Percentiles rank a stretch among this genome's conserved stretches.
Evolutionary conservation across 2,888 invertebrate species (phyloP).

Genomic region (Spisula subtruncata): DNA sequence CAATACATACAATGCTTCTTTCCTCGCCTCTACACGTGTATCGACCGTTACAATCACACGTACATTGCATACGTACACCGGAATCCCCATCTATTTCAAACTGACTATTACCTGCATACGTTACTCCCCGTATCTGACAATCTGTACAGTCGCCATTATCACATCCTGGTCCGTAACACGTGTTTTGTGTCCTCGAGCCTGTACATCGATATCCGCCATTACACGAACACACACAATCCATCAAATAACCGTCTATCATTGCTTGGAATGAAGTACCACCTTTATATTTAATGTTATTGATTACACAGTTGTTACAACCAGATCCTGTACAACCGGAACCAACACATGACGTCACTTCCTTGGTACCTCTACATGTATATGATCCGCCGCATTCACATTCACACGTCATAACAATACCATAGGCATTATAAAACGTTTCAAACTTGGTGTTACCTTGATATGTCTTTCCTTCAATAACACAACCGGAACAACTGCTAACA

Average conservation of each 20-base stretch:
- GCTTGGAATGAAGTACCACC: conserved; percentile 54
- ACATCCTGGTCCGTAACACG: conserved; percentile 55
- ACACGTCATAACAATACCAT: conserved; percentile 51
- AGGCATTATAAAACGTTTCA: conserved; percentile 57
- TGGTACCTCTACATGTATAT: conserved; percentile 49
- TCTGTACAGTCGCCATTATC: conserved; percentile 47
- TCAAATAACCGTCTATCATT: conserved; percentile 51
- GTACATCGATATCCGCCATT: conserved; percentile 66
- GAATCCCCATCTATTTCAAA: conserved; percentile 65
- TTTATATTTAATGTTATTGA: conserved; percentile 47
- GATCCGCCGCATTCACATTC: conserved; percentile 56
- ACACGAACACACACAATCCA: conserved; percentile 65
- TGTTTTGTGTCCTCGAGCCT: conserved; percentile 45
- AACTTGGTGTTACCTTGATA: conserved; percentile 71
- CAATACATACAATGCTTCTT: conserved; percentile 53
- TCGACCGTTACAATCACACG: conserved; percentile 63
- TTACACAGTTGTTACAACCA: conserved; percentile 57
- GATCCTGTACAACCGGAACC: conserved; percentile 39
- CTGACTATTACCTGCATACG: conserved; percentile 56
- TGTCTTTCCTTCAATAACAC: conserved; percentile 69
- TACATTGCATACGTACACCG: conserved; percentile 63
- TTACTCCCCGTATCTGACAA: conserved; percentile 61
- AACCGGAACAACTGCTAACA: conserved; percentile 51
- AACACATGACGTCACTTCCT: conserved; percentile 34
- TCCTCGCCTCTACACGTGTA: conserved; percentile 60